phyloP scores from a whole-genome alignment of 2,113 vertebrate species.

The Vimba vimba region DNA sequence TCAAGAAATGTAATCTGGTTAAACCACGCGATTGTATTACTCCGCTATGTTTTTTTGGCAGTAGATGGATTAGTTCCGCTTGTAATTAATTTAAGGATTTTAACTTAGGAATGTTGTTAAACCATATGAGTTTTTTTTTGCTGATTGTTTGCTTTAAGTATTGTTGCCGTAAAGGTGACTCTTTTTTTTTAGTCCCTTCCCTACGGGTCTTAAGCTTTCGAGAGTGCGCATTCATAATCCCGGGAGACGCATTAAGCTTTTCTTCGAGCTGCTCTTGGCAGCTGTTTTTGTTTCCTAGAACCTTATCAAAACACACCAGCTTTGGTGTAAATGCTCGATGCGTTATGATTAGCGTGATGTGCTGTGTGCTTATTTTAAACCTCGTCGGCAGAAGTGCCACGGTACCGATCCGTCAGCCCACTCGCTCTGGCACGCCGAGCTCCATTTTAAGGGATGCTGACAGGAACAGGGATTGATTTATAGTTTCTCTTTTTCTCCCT shows the following conservation, averaged over 20 bases:
- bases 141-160: constrained; percentile 16
- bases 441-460: constrained; percentile 26
- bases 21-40: not conserved
- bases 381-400: constrained; percentile 14
- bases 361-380: constrained; percentile 14
- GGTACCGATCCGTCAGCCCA: not conserved
- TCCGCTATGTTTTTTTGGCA: not conserved
- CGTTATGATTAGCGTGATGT: constrained; percentile 24
- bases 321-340: not conserved
- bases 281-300: constrained; percentile 38
- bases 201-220: not conserved
- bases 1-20: not conserved
- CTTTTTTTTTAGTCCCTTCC: not conserved
- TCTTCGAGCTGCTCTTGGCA: constrained; percentile 37
- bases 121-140: not conserved
- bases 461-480: constrained; percentile 31
- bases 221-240: constrained; percentile 2
- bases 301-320: constrained; percentile 30
- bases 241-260: constrained; percentile 18
- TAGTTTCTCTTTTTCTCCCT: constrained; percentile 31
- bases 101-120: constrained; percentile 14
- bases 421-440: not conserved
- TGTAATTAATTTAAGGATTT: constrained; percentile 9
- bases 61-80: not conserved
- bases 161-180: constrained; percentile 16